Evolutionary conservation across 2,888 invertebrate genomes (phyloP), one percentile per base, ranked within the genome.

Genomic region (Crematogaster levior): DNA sequence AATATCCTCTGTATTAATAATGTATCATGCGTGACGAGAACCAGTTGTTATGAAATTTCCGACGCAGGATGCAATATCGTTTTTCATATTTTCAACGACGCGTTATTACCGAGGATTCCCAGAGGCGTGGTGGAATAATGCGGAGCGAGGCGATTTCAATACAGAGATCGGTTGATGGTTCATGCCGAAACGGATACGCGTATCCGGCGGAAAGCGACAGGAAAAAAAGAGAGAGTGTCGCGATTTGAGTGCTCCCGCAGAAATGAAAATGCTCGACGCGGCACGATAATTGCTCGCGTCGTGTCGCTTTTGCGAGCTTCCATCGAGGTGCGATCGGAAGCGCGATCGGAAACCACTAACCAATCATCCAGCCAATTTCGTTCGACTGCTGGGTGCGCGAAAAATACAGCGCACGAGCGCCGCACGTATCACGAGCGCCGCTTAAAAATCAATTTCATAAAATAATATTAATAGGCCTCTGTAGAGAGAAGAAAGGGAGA

Each of bases 311-410:
- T 70, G 43, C 77, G 21, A 43, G 24, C 18, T 58, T 81, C 48
- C 30, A 65, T 73, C 56, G 77, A 77, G 40, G 53, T 43, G 51
- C 53, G 68, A 75, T 75, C 74, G 74, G n/a, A 37, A 75, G 37
- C 34, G 34, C 77, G 72, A 79, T 79, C 72, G 77, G 72, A 79
- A 79, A 79, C 72, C 77, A 30, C 56, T 56, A 58, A 79, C 72
- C 77, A 70, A 79, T 79, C 77, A 79, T 79, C 56, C 56, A 24
- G 56, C 56, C 77, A 79, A 79, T 79, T 79, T 79, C 72, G 34
- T 21, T 70, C 56, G 30, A 53, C 30, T 30, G 73, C 27, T 18
- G 40, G n/a, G 21, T 24, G 21, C 12, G n/a, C 56, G 72, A 48
- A 72, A 79, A 79, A 79, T 72, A 72, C 77, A 56, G 56, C 12